Conservation (phyloP, 2,113 vertebrate genomes). For the Candoia aspera region DNA sequence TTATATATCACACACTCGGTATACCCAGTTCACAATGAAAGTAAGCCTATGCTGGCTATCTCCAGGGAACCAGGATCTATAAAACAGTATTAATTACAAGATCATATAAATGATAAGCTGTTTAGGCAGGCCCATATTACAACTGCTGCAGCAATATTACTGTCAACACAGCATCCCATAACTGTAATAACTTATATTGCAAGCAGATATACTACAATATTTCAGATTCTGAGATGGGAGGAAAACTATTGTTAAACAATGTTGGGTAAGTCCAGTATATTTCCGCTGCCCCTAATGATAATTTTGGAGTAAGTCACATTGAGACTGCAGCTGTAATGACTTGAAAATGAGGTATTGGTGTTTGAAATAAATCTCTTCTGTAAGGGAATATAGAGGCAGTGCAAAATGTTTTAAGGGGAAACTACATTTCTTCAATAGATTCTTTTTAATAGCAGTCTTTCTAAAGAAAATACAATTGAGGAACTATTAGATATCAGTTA, state of each 20-base stretch:
- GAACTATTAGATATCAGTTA: slow-evolving; percentile 43
- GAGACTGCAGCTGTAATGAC: slow-evolving; percentile 30
- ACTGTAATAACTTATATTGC: neutral
- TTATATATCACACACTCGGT: neutral
- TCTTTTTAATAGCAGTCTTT: slow-evolving; percentile 50
- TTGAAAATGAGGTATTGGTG: slow-evolving; percentile 39
- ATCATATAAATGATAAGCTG: neutral
- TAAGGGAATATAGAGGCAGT: slow-evolving; percentile 35
- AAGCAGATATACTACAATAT: neutral
- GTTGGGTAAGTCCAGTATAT: neutral
- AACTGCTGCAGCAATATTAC: neutral
- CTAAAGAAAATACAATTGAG: slow-evolving; percentile 41
- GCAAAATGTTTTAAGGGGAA: slow-evolving; percentile 34
- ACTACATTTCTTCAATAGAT: slow-evolving; percentile 41
- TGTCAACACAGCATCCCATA: neutral
- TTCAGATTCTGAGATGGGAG: neutral
- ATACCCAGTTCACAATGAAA: neutral
- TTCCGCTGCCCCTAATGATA: slow-evolving; percentile 4
- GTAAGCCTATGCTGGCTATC: neutral
- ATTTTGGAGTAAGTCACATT: slow-evolving; percentile 3
- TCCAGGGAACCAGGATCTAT: neutral
- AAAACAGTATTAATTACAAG: neutral
- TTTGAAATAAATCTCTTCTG: slow-evolving; percentile 43
- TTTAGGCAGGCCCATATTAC: neutral
- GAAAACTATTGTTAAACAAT: neutral